Evolutionary conservation across 2,113 vertebrate species (phyloP), one percentile per base, ranked within the genome.

Genomic region (Oxyura jamaicensis): DNA sequence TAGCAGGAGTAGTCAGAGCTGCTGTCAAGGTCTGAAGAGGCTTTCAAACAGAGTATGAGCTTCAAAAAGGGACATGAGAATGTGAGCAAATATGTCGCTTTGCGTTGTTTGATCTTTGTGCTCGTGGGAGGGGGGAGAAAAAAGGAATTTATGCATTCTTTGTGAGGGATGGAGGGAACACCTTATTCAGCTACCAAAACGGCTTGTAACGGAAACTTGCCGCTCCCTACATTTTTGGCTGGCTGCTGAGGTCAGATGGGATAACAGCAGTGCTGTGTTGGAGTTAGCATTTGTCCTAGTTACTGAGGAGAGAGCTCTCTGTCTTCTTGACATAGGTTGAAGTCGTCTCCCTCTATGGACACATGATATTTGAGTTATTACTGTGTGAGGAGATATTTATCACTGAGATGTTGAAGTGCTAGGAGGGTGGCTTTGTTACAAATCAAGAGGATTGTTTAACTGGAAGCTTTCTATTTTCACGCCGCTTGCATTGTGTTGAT

Each of bases 201-300:
- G 1, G 19, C 89, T 87, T 67, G 66, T 82, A 84, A 82, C 8
- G 65, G 89, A 78, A 93, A 67, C 48, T 48, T 65, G 74, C 94
- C 41, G 22, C 94, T 96, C 96, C 94, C 86, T 76, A 16, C 33
- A 41, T 95, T 96, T 95, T 96, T 96, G 89, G 93, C 95, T 89
- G 53, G 66, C 66, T 87, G 78, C 78, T 79, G 89, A 84, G 89
- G 87, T 96, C 89, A 89, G 77, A 73, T 79, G 53, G 77, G 89
- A 39, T 88, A 87, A 76, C 50, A 69, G 63, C 56, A 83, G 67
- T 33, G 8, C 63, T 31, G 33, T 31, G 35, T 83, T 79, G 71
- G 66, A 36, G 66, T 65, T 84, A 48, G 29, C 4, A 2, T 39
- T 72, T 82, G 33, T 74, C 77, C 13, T 76, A 5, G 33, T 8